These are phyloP conservation scores for Macrotis lagotis DNA, from an alignment of 2,113 vertebrate genomes.

Conservation along the genomic window DNA sequence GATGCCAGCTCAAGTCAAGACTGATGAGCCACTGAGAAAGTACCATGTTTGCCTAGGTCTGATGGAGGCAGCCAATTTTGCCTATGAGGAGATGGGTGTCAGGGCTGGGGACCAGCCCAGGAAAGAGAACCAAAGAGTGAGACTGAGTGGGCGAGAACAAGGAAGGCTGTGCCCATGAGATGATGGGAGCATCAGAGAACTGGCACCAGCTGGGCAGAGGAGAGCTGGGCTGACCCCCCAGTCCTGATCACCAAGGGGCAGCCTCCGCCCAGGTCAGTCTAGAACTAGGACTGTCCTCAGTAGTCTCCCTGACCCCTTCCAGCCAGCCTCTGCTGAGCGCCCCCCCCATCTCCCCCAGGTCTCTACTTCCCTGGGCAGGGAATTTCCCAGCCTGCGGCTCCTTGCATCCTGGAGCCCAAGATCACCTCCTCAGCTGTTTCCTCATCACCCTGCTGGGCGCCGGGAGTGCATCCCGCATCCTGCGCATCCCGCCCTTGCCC, in stretches of 20 bases:
- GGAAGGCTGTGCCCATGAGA: not conserved
- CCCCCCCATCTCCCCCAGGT: not conserved
- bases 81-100: not conserved
- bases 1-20: not conserved
- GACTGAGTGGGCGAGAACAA: not conserved
- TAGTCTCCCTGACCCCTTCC: too few relatives aligned
- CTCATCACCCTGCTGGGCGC: constrained; percentile 56
- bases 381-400: constrained; percentile 4
- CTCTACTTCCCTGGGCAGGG: not conserved
- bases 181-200: not conserved
- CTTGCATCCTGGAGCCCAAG: constrained; percentile 63
- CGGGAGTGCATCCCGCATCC: constrained; percentile 61
- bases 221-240: not conserved
- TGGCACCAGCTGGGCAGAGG: not conserved
- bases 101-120: not conserved
- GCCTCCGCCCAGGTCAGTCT: too few relatives aligned
- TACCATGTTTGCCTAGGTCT: not conserved
- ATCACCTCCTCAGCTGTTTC: constrained; percentile 71
- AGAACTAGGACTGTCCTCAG: too few relatives aligned
- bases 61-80: not conserved
- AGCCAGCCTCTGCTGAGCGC: not conserved
- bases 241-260: not conserved
- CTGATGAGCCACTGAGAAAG: not conserved
- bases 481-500: not conserved
- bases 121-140: not conserved